Evolutionary conservation across 1,140 invertebrate species (phyloP).

Genomic region (Papilio polytes): DNA sequence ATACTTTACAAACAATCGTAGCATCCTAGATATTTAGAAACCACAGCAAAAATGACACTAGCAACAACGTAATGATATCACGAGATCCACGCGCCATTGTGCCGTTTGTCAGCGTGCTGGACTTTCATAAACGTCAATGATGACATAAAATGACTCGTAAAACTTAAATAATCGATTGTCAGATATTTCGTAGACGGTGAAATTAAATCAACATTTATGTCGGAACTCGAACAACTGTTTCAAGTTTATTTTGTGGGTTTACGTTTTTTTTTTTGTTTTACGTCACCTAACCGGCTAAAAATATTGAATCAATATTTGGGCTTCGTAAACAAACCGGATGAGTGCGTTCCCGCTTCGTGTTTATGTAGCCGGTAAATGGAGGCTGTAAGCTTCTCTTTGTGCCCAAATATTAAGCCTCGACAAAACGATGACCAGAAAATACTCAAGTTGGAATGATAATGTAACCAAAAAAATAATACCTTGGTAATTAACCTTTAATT

Average conservation of each 20-base stretch:
- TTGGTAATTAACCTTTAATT: neutral
- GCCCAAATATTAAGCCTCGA: neutral
- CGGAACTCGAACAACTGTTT: neutral
- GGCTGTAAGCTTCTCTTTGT: neutral
- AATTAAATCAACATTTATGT: neutral
- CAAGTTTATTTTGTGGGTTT: neutral
- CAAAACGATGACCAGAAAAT: neutral
- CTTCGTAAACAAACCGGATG: constrained; percentile 12
- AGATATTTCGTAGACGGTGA: constrained; percentile 7
- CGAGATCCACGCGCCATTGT: constrained; percentile 22
- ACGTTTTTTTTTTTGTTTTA: constrained; percentile 35
- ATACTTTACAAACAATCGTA: neutral
- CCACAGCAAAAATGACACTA: neutral
- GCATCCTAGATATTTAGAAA: neutral
- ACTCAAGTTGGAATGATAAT: neutral
- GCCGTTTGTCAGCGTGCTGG: constrained; percentile 4
- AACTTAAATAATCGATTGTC: constrained; percentile 22
- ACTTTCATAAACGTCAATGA: constrained; percentile 36
- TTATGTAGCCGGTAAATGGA: constrained; percentile 7
- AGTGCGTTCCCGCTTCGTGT: constrained; percentile 11
- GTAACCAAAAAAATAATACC: neutral
- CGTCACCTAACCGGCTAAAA: constrained; percentile 32
- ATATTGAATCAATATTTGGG: constrained; percentile 26
- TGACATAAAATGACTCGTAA: constrained; percentile 27
- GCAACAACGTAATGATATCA: constrained; percentile 29